phyloP scores from a whole-genome alignment of 2,113 vertebrate genomes.

The Myotis davidii region DNA sequence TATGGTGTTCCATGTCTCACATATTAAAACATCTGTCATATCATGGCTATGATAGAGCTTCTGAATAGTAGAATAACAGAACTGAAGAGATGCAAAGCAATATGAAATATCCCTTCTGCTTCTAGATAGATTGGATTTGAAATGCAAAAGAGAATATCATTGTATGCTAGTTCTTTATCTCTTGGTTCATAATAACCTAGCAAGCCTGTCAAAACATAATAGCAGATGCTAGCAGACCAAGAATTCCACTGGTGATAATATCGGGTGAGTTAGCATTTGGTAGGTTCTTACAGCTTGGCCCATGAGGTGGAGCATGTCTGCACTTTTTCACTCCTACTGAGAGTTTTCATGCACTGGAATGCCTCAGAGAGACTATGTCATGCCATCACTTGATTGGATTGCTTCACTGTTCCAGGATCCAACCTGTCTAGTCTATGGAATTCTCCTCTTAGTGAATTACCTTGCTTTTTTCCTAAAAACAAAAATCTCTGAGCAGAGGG shows the following conservation, averaged over 20 bases:
- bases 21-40: not conserved
- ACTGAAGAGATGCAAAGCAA: not conserved
- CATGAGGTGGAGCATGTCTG: not conserved
- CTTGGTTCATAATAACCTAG: not conserved
- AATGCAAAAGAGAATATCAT: not conserved
- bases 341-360: not conserved
- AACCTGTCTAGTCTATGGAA: not conserved
- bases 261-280: not conserved
- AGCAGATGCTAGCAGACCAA: not conserved
- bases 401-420: not conserved
- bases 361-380: not conserved
- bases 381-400: not conserved
- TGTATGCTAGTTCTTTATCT: not conserved
- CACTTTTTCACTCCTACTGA: not conserved
- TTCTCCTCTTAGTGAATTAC: not conserved
- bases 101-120: not conserved
- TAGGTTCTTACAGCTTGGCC: not conserved
- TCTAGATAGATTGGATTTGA: not conserved
- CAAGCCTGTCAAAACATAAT: not conserved
- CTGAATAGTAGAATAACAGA: not conserved
- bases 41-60: not conserved
- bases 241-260: not conserved
- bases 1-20: not conserved
- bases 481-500: not conserved
- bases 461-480: not conserved